Percentiles rank a stretch among this genome's conserved stretches.
Evolutionary conservation across 2,888 invertebrate genomes (phyloP).

Genomic region (Leptinotarsa juncta): DNA sequence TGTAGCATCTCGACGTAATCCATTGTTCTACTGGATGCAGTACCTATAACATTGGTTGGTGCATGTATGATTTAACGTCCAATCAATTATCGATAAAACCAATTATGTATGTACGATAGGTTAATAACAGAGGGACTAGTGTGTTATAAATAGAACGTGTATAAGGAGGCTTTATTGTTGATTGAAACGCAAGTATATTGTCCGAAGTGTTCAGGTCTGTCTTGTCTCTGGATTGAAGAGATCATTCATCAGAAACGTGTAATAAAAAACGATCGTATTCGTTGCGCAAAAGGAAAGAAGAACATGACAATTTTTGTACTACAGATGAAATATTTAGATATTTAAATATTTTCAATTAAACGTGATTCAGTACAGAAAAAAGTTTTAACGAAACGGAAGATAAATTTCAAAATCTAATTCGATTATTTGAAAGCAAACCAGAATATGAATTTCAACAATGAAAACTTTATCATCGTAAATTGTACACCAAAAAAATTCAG

Average conservation of each 20-base stretch:
- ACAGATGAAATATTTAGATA: no score
- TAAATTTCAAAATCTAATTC: no score
- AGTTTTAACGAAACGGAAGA: no score
- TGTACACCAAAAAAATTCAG: no score
- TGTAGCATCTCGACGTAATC: not conserved
- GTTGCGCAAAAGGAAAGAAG: no score
- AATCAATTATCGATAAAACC: slow-evolving; percentile 19
- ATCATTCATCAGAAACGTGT: slow-evolving; percentile 19
- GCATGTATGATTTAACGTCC: slow-evolving; percentile 8
- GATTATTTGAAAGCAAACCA: no score
- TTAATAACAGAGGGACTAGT: not conserved
- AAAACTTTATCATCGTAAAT: no score
- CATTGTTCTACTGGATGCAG: not conserved
- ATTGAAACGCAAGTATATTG: not conserved
- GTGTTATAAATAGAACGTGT: not conserved
- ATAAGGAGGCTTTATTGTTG: not conserved
- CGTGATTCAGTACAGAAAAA: no score
- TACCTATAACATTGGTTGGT: not conserved
- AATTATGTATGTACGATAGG: not conserved
- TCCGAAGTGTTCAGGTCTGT: slow-evolving; percentile 12
- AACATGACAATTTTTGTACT: no score
- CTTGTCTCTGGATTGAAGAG: slow-evolving; percentile 34
- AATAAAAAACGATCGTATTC: no score
- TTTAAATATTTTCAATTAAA: no score
- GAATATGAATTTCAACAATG: no score